Conservation (phyloP, 2,888 invertebrate species). For the Cataglyphis rosenhaueri region DNA sequence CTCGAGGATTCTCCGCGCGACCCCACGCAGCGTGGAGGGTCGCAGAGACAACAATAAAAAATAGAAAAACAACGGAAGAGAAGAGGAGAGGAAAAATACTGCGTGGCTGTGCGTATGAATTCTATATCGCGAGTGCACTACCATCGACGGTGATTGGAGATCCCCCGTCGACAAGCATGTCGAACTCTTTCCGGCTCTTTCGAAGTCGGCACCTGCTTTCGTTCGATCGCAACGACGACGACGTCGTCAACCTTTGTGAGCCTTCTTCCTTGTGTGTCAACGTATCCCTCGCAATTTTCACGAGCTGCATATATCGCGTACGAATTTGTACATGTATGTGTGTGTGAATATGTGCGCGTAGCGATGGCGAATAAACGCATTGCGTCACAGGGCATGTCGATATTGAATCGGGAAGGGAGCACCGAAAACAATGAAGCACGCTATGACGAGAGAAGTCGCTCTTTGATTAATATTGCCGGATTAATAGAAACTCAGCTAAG, state of each 20-base stretch:
- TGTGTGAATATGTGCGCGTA: background rate
- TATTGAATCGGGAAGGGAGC: conserved; percentile 69
- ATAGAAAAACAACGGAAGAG: conserved; percentile 31
- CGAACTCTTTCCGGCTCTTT: conserved; percentile 72
- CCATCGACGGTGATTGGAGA: conserved; percentile 71
- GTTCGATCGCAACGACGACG: conserved; percentile 60
- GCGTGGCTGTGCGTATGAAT: conserved; percentile 50
- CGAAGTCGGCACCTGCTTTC: conserved; percentile 77
- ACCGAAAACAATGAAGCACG: conserved; percentile 68
- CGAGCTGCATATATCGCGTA: conserved; percentile 34
- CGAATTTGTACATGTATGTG: background rate
- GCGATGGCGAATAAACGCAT: conserved; percentile 57
- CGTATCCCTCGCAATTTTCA: conserved; percentile 62
- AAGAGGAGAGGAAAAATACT: conserved; percentile 44
- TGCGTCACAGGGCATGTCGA: conserved; percentile 77
- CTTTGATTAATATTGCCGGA: conserved; percentile 75
- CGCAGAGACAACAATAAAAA: conserved; percentile 61
- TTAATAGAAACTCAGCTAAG: conserved; percentile 60
- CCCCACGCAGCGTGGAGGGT: conserved; percentile 56
- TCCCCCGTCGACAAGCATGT: conserved; percentile 75
- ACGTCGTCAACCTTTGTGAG: conserved; percentile 68
- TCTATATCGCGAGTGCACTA: conserved; percentile 26
- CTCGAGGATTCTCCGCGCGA: conserved; percentile 26
- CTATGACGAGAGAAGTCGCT: conserved; percentile 70
- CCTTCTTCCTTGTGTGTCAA: conserved; percentile 59